Base-by-base conservation (phyloP, 2,797 vertebrate genomes). In the Sebastes vulpes region DNA sequence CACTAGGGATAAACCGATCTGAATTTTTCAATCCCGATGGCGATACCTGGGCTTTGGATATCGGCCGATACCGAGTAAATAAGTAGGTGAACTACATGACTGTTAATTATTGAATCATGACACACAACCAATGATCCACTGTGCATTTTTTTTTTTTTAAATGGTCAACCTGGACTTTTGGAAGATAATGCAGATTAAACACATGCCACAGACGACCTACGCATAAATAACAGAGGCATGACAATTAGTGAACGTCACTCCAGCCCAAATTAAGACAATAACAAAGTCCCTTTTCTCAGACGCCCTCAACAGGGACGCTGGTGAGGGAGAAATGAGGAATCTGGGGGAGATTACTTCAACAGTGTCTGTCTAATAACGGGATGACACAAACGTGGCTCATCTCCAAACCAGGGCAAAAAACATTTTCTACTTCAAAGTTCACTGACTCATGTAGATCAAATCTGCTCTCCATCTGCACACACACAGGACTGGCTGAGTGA, bases 351-450 rank as follows among this genome's bases (percentile, higher is more conserved):
- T 58, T 42, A 60, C 70, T 68, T 64, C 52, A 72, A 54, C 66
- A 50, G 32, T 23, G 71, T 79, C 63, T 77, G 82, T 85, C 82
- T 91, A 78, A 77, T 76, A 82, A 83, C 2, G 1, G 46, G 71
- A 87, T 81, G 86, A 92, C 88, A 84, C 46, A 35, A 82, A 16
- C 1, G 6, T 83, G 83, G 85, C 89, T 89, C 82, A 50, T 87
- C 67, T 88, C 85, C 84, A 89, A 81, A 77, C 57, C 35, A n/a
- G 65, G 65, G 38, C 32, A 86, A 92, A 92, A 91, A 83, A 9
- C 29, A 84, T 87, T 86, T 87, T 85, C 79, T 65, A 85, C 84
- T 77, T 91, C 82, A 89, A 92, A 92, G 87, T 89, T 77, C 70
- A 81, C 72, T n/a, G 89, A 88, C 77, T 90, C 85, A 74, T 48